Percentiles rank a stretch among this genome's conserved stretches.
Conservation (phyloP, 1,140 invertebrate species). For the Drosophila orena region DNA sequence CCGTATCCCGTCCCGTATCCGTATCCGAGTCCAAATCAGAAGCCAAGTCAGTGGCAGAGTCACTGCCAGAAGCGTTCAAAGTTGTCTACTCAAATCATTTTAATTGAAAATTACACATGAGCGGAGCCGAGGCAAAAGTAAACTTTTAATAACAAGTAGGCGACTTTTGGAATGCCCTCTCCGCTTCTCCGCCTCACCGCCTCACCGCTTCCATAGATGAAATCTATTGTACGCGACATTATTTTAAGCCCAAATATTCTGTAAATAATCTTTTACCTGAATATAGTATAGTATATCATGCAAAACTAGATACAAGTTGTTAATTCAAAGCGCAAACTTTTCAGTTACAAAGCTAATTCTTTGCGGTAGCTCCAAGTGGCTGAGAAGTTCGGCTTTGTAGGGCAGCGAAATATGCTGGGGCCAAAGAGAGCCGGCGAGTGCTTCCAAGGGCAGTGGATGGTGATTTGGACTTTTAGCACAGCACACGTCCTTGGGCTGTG, state of each 20-base stretch:
- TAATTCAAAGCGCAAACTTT: not conserved
- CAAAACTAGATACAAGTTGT: too few species aligned
- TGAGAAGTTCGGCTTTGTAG: not conserved
- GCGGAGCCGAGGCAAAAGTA: constrained; percentile 55
- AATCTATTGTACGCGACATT: too few species aligned
- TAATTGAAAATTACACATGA: constrained; percentile 84
- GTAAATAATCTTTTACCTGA: too few species aligned
- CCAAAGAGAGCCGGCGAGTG: constrained; percentile 17
- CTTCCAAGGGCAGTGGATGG: constrained; percentile 38
- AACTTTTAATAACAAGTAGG: not conserved
- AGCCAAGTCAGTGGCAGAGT: constrained; percentile 27
- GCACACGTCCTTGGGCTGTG: constrained; percentile 62
- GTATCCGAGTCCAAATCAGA: constrained; percentile 23
- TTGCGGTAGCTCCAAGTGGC: too few species aligned
- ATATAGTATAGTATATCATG: too few species aligned
- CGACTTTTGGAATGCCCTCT: constrained; percentile 2
- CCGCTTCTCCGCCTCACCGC: too few species aligned
- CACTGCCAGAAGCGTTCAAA: constrained; percentile 74
- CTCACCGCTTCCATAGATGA: too few species aligned
- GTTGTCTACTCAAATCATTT: constrained; percentile 83
- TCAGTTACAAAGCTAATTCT: not conserved
- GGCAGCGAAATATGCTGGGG: constrained; percentile 41
- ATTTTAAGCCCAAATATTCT: too few species aligned
- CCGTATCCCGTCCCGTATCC: not conserved
- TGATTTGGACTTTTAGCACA: constrained; percentile 42